Conservation (phyloP, 2,888 invertebrate genomes). For the Cephus pulcher region DNA sequence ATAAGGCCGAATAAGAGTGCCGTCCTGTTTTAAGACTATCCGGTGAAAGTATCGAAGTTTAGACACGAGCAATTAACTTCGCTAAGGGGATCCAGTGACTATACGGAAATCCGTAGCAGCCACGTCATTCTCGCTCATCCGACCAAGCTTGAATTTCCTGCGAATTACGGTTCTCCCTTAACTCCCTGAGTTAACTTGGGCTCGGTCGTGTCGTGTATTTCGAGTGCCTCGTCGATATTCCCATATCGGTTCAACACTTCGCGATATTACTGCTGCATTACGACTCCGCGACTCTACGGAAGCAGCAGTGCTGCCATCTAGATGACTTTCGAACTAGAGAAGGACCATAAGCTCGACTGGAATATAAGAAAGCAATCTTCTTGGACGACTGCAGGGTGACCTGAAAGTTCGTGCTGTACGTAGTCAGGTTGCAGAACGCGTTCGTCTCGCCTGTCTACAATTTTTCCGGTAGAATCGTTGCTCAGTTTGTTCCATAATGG, state of each 20-base stretch:
- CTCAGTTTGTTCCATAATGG: constrained; percentile 57
- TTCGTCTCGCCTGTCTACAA: constrained; percentile 55
- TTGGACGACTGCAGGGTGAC: constrained; percentile 28
- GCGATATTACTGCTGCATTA: constrained; percentile 32
- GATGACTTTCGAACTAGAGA: constrained; percentile 29
- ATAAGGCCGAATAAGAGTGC: not conserved
- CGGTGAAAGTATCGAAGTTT: not conserved
- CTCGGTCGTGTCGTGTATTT: not conserved
- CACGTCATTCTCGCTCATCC: not conserved
- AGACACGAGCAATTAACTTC: not conserved
- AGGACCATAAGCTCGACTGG: constrained; percentile 27
- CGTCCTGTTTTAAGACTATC: not conserved
- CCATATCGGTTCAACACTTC: constrained; percentile 9
- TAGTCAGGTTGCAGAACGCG: constrained; percentile 45
- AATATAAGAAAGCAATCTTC: constrained; percentile 50
- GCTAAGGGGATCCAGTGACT: not conserved
- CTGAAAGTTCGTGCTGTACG: constrained; percentile 14
- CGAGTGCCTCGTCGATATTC: not conserved
- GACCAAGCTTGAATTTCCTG: not conserved
- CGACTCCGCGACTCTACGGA: not conserved
- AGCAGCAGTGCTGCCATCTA: not conserved
- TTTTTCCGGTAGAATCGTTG: constrained; percentile 57
- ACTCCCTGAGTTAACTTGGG: not conserved
- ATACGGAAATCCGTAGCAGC: not conserved
- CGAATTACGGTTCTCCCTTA: not conserved